Conservation (phyloP, 2,113 vertebrate species). For the Pluvialis apricaria region DNA sequence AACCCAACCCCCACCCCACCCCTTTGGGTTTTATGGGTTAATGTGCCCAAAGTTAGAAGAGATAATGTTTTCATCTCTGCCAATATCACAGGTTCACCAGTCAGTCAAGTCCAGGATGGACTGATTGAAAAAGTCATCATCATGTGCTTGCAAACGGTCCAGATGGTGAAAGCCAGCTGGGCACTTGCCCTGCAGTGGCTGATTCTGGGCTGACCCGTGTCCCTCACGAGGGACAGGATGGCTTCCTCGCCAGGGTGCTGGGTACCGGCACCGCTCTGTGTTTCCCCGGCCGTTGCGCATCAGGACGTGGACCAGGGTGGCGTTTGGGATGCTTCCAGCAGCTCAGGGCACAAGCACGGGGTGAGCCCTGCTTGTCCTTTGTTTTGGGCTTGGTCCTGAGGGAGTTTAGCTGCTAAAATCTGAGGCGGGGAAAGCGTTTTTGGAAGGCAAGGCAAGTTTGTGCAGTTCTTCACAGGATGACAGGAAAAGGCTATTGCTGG, state of each 20-base stretch:
- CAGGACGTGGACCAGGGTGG: accelerated
- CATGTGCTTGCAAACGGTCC: background rate
- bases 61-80: background rate
- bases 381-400: background rate
- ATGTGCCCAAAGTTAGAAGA: background rate
- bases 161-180: background rate
- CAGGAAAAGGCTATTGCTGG: background rate
- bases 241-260: accelerated
- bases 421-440: background rate
- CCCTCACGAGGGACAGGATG: background rate
- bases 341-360: accelerated
- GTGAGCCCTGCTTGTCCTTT: background rate
- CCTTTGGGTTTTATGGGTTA: background rate
- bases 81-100: background rate
- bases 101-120: background rate
- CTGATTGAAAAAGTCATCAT: background rate
- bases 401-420: background rate
- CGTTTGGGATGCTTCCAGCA: background rate
- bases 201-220: background rate
- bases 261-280: accelerated
- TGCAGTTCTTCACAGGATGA: background rate
- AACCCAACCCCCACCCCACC: background rate
- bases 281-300: accelerated
- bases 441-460: background rate
- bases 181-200: background rate